These are phyloP conservation scores for Cremastinae sp. DNA, from an alignment of 2,888 invertebrate genomes.

Conservation along the genomic window DNA sequence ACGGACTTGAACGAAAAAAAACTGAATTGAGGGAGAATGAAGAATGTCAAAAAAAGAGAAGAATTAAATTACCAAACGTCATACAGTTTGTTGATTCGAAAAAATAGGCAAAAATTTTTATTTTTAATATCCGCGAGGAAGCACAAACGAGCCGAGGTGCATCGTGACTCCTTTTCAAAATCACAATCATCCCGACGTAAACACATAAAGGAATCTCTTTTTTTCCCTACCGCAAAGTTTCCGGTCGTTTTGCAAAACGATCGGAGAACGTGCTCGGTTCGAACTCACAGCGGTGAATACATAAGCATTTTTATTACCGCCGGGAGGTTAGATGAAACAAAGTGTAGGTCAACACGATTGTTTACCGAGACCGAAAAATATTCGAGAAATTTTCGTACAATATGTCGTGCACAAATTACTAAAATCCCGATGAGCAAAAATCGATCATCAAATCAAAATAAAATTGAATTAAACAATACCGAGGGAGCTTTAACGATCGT, in stretches of 20 bases:
- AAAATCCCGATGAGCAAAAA: too few relatives aligned
- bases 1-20: too few relatives aligned
- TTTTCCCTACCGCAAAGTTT: slow-evolving; percentile 35
- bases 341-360: slow-evolving; percentile 27
- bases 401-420: too few relatives aligned
- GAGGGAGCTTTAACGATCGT: too few relatives aligned
- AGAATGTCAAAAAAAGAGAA: too few relatives aligned
- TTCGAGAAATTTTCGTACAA: not conserved
- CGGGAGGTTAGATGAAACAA: not conserved
- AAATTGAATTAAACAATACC: too few relatives aligned
- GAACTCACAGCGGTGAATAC: slow-evolving; percentile 40
- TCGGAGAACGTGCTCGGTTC: slow-evolving; percentile 41
- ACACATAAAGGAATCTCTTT: slow-evolving; percentile 20
- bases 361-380: not conserved
- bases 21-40: too few relatives aligned
- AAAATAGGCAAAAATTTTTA: too few relatives aligned
- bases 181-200: slow-evolving; percentile 20
- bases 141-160: slow-evolving; percentile 11
- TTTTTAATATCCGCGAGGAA: slow-evolving; percentile 4
- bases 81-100: too few relatives aligned
- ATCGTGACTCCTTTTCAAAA: slow-evolving; percentile 24
- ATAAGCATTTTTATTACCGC: slow-evolving; percentile 20
- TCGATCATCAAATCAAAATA: too few relatives aligned
- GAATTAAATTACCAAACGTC: too few relatives aligned
- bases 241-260: slow-evolving; percentile 38